A percentile compares a stretch with the other conserved stretches of the same genome.
Conservation (phyloP, 2,113 vertebrate species). For the Coturnix japonica region DNA sequence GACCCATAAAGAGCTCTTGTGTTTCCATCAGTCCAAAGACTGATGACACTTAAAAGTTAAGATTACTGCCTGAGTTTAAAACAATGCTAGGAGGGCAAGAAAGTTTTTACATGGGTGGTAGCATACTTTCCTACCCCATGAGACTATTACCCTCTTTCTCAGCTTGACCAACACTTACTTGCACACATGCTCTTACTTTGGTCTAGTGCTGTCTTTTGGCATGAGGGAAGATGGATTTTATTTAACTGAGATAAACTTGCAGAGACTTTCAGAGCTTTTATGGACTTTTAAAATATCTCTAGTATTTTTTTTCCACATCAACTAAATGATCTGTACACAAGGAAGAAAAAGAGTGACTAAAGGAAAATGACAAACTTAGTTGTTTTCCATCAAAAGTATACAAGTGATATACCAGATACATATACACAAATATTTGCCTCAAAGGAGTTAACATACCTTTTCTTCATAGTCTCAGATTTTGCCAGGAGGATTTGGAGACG, state of each 20-base stretch:
- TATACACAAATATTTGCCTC: not conserved
- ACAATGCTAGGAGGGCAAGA: not conserved
- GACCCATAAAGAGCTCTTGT: not conserved
- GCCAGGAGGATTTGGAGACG: constrained; percentile 84
- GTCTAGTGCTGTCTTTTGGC: not conserved
- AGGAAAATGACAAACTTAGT: not conserved
- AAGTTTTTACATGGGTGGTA: not conserved
- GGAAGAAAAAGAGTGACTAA: not conserved
- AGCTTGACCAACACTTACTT: not conserved
- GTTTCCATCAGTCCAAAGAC: not conserved
- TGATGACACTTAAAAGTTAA: not conserved
- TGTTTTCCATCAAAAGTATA: not conserved
- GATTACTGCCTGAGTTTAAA: not conserved
- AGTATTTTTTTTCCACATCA: not conserved
- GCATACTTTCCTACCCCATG: not conserved
- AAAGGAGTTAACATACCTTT: constrained; percentile 79
- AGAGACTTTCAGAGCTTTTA: not conserved
- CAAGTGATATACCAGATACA: not conserved
- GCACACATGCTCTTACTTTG: not conserved
- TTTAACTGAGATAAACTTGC: not conserved
- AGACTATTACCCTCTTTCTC: not conserved
- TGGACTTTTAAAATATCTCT: not conserved
- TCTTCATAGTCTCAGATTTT: constrained; percentile 80
- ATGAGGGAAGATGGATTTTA: not conserved
- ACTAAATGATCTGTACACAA: not conserved